Evolutionary conservation across 2,113 vertebrate species (phyloP).

Genomic region (Varanus komodoensis): DNA sequence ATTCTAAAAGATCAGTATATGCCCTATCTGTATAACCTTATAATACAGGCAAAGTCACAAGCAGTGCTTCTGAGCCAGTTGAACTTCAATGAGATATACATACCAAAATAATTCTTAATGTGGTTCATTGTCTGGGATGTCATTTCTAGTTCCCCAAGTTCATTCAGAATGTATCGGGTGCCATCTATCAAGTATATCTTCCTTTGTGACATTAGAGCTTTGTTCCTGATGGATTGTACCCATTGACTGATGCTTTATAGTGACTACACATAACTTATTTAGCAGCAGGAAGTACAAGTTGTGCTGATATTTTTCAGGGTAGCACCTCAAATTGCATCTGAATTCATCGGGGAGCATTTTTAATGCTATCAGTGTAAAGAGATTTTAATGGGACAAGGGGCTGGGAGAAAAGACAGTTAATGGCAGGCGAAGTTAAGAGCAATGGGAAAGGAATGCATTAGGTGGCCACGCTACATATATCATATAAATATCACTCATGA

Average conservation of each 20-base stretch:
- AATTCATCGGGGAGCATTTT: background rate
- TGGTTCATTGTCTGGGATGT: background rate
- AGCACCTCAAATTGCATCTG: background rate
- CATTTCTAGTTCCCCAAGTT: conserved; percentile 4
- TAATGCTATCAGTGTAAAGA: background rate
- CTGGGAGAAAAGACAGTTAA: background rate
- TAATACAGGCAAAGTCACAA: conserved; percentile 30
- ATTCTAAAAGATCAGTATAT: conserved; percentile 59
- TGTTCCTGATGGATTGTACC: background rate
- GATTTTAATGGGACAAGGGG: background rate
- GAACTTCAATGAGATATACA: conserved; percentile 1
- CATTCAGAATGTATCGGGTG: background rate
- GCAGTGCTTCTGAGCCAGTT: conserved; percentile 25
- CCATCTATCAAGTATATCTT: background rate
- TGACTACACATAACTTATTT: background rate
- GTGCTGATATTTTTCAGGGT: background rate
- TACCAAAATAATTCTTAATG: background rate
- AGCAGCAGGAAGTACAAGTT: background rate
- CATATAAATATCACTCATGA: background rate
- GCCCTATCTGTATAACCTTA: background rate
- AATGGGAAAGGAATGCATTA: background rate
- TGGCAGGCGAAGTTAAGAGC: background rate
- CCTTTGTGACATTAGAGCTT: background rate
- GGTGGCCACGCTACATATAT: background rate
- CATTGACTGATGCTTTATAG: background rate